These are phyloP conservation scores for Orchesella cincta DNA, from an alignment of 1,140 invertebrate species.

Conservation along the genomic window DNA sequence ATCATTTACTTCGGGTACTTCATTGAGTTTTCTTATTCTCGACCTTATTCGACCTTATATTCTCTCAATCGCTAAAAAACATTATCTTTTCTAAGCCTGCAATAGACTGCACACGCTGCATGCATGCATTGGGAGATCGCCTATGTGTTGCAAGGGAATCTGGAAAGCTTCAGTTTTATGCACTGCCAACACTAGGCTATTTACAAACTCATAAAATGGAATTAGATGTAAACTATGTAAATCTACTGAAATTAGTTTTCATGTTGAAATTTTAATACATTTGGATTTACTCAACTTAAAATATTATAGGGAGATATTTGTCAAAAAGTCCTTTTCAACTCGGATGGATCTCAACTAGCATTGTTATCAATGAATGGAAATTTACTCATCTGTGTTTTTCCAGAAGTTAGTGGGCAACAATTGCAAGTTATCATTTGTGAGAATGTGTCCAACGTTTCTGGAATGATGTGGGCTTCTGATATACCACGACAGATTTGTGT, in stretches of 20 bases:
- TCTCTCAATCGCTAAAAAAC: not conserved
- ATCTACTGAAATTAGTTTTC: not conserved
- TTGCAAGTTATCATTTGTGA: not conserved
- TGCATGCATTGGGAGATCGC: conserved; percentile 75
- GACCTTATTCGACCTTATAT: not conserved
- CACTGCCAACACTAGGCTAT: conserved; percentile 78
- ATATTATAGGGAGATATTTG: conserved; percentile 4
- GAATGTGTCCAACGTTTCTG: conserved; percentile 80
- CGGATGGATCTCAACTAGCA: conserved; percentile 54
- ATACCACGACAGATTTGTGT: conserved; percentile 85
- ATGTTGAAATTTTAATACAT: not conserved
- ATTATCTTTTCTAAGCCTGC: conserved; percentile 57
- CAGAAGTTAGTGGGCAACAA: not conserved
- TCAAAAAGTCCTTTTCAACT: conserved; percentile 40
- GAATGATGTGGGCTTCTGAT: conserved; percentile 89
- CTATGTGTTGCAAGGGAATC: conserved; percentile 84
- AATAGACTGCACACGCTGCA: conserved; percentile 77
- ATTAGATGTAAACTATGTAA: conserved; percentile 28
- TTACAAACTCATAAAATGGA: conserved; percentile 59
- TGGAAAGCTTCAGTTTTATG: conserved; percentile 82
- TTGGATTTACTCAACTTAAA: not conserved
- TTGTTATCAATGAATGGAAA: conserved; percentile 52
- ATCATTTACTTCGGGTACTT: not conserved
- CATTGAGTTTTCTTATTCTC: not conserved
- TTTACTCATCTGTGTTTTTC: conserved; percentile 41